These are phyloP conservation scores for Mythimna lalbum DNA, from an alignment of 2,888 invertebrate species.

Conservation along the genomic window DNA sequence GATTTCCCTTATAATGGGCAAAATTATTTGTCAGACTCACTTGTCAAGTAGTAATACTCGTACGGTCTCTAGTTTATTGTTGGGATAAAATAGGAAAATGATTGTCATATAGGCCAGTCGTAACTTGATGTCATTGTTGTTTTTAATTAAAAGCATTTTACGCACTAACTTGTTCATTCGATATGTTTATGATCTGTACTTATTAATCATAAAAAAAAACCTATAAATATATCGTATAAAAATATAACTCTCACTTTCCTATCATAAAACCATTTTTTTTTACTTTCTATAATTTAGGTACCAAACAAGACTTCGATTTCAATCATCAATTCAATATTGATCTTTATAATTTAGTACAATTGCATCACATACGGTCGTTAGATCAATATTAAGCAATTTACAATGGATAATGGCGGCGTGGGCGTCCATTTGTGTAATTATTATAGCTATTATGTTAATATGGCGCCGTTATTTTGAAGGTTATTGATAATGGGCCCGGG, in stretches of 20 bases:
- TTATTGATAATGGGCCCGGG: constrained; percentile 22
- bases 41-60: no score
- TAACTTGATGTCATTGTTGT: background rate
- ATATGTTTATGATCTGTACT: background rate
- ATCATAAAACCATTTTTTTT: background rate
- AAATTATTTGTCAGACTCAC: background rate
- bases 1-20: background rate
- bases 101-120: no score
- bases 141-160: background rate
- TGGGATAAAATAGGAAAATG: no score
- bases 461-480: constrained; percentile 43
- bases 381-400: constrained; percentile 57
- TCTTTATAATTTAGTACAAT: constrained; percentile 41
- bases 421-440: constrained; percentile 55
- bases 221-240: background rate
- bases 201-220: background rate
- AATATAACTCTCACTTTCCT: background rate
- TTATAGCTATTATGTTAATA: constrained; percentile 48
- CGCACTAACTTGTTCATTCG: background rate
- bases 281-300: background rate
- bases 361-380: constrained; percentile 48
- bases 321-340: constrained; percentile 17
- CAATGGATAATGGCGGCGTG: constrained; percentile 40
- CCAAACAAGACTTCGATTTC: background rate
- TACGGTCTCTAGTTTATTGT: background rate